Percentiles rank a stretch among this genome's conserved stretches.
Conservation (phyloP, 2,888 invertebrate species). For the Drosophila gaucha region DNA sequence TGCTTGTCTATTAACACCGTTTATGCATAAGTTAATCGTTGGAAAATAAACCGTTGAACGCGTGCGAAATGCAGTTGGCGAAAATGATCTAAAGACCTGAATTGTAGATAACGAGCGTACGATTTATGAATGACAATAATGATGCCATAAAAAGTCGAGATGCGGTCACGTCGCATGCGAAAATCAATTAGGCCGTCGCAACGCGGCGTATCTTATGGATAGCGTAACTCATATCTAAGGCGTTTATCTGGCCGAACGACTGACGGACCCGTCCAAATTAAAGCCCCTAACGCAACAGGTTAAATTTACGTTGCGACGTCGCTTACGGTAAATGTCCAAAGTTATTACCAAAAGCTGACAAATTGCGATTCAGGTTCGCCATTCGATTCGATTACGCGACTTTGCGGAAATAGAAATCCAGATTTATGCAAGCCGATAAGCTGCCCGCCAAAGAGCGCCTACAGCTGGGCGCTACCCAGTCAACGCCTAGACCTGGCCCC, state of each 20-base stretch:
- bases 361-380: constrained; percentile 66
- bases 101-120: constrained; percentile 62
- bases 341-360: constrained; percentile 81
- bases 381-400: constrained; percentile 56
- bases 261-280: constrained; percentile 11
- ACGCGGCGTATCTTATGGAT: constrained; percentile 61
- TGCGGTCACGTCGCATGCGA: constrained; percentile 66
- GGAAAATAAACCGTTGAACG: constrained; percentile 34
- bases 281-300: constrained; percentile 61
- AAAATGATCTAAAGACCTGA: constrained; percentile 38
- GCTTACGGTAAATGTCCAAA: constrained; percentile 77
- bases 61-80: constrained; percentile 19
- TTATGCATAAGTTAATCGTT: neutral
- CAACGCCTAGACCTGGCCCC: constrained; percentile 9
- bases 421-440: constrained; percentile 54
- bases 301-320: constrained; percentile 59
- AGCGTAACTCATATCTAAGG: constrained; percentile 52
- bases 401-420: constrained; percentile 65
- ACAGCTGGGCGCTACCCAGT: constrained; percentile 12
- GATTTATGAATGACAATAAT: constrained; percentile 77
- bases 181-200: constrained; percentile 65
- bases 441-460: constrained; percentile 40
- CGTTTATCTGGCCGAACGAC: constrained; percentile 54
- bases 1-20: neutral
- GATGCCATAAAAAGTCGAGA: constrained; percentile 53